Percentiles rank a stretch among this genome's conserved stretches.
Evolutionary conservation across 1,140 invertebrate species (phyloP).

Genomic region (Leptopilina clavipes): DNA sequence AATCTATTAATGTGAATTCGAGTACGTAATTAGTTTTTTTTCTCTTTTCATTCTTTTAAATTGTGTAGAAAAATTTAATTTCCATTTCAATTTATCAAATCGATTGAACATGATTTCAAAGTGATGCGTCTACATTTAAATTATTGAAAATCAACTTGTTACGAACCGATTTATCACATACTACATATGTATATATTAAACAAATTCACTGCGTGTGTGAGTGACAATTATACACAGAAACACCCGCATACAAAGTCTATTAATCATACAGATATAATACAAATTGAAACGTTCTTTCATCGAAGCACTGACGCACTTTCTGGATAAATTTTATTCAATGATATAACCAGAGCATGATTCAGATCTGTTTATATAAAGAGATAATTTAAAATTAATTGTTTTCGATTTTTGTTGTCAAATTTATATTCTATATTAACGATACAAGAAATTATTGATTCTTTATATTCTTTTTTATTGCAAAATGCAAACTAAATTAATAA

Average conservation of each 20-base stretch:
- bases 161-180: conserved; percentile 38
- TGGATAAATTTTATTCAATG: background rate
- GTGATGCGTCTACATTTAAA: background rate
- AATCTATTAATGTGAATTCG: conserved; percentile 43
- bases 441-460: too few species aligned
- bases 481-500: too few species aligned
- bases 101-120: too few species aligned
- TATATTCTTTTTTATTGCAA: too few species aligned
- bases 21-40: conserved; percentile 31
- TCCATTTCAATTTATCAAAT: background rate
- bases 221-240: conserved; percentile 40
- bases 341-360: background rate
- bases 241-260: conserved; percentile 31
- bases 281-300: conserved; percentile 39
- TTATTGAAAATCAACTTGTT: background rate
- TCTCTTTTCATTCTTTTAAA: background rate
- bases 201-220: conserved; percentile 36
- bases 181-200: conserved; percentile 38
- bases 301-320: conserved; percentile 28
- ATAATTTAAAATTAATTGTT: too few species aligned
- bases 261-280: conserved; percentile 29
- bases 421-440: too few species aligned
- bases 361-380: background rate
- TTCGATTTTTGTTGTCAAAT: too few species aligned
- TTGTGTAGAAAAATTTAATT: background rate